Evolutionary conservation across 1,140 invertebrate genomes (phyloP).

Genomic region (Aphidius gifuensis): DNA sequence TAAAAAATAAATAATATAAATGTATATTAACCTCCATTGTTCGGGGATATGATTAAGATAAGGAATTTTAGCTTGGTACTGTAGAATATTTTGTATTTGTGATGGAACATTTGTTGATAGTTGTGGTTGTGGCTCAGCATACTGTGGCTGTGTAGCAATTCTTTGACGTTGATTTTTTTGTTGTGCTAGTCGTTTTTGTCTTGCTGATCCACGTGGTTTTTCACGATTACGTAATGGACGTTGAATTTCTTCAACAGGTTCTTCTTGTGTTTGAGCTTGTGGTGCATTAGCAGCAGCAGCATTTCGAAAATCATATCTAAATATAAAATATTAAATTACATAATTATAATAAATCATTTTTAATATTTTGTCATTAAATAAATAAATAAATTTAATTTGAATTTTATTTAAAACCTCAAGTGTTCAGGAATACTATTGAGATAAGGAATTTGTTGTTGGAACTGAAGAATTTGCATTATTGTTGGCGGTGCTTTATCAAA

Average conservation of each 20-base stretch:
- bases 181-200: conserved; percentile 21
- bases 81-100: conserved; percentile 40
- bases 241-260: conserved; percentile 2
- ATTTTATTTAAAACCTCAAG: conserved; percentile 38
- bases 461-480: conserved; percentile 48
- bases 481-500: conserved; percentile 43
- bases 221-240: conserved; percentile 19
- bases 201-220: conserved; percentile 19
- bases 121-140: conserved; percentile 35
- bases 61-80: conserved; percentile 49
- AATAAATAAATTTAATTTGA: background rate
- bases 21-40: conserved; percentile 40
- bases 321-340: conserved; percentile 8
- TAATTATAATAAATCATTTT: no score
- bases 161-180: conserved; percentile 10
- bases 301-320: conserved; percentile 38
- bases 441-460: conserved; percentile 51
- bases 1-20: conserved; percentile 4
- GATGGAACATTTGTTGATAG: conserved; percentile 46
- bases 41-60: conserved; percentile 51
- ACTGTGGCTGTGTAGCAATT: conserved; percentile 29
- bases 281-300: conserved; percentile 28
- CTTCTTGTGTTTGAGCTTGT: conserved; percentile 13
- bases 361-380: no score
- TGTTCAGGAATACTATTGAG: conserved; percentile 51